Evolutionary conservation across 2,888 invertebrate genomes (phyloP).

Genomic region (Plemyria rubiginata): DNA sequence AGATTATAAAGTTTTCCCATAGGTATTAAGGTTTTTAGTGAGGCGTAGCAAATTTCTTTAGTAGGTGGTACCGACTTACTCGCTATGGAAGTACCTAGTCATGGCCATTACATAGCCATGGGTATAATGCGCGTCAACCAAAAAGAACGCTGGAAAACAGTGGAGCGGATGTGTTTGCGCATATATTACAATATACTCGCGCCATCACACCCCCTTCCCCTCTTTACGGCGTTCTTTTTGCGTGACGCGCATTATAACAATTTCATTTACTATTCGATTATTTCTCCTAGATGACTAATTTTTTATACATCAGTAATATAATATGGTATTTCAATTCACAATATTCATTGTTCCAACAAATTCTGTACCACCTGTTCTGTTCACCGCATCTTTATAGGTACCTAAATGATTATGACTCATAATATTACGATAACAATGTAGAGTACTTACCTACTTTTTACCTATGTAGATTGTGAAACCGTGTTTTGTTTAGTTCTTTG

Average conservation of each 20-base stretch:
- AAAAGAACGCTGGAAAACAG: too few species aligned
- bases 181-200: too few species aligned
- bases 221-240: too few species aligned
- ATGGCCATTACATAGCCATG: too few species aligned
- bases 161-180: too few species aligned
- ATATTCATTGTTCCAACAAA: slow-evolving; percentile 16
- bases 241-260: too few species aligned
- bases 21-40: slow-evolving; percentile 2
- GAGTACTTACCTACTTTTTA: not conserved
- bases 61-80: not conserved
- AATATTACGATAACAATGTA: slow-evolving; percentile 7
- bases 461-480: slow-evolving; percentile 11
- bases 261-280: slow-evolving; percentile 12
- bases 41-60: slow-evolving; percentile 14
- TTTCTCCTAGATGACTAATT: slow-evolving; percentile 15
- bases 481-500: slow-evolving; percentile 24
- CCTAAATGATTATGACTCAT: slow-evolving; percentile 22
- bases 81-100: not conserved
- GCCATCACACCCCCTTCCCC: too few species aligned
- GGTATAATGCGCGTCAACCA: too few species aligned
- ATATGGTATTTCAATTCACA: too few species aligned
- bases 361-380: slow-evolving; percentile 25
- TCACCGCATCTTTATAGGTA: slow-evolving; percentile 3
- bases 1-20: not conserved
- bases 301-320: slow-evolving; percentile 14